phyloP scores from a whole-genome alignment of 2,797 vertebrate species.

The Oryzias dopingdopingensis region DNA sequence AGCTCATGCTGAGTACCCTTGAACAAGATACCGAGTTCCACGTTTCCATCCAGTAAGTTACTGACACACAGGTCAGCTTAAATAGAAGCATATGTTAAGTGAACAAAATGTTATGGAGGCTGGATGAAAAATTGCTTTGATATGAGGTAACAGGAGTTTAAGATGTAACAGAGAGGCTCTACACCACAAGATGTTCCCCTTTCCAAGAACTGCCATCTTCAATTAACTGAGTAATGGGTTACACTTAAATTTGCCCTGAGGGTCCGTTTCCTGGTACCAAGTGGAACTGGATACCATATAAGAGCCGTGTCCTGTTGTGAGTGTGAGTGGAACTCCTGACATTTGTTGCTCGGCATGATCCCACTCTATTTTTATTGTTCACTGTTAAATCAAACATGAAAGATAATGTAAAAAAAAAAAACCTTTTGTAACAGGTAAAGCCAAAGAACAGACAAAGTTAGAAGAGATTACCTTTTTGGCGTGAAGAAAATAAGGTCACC shows the following conservation, averaged over 20 bases:
- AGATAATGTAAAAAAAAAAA: constrained; percentile 37
- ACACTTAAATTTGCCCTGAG: constrained; percentile 34
- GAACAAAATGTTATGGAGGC: not conserved
- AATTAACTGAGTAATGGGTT: constrained; percentile 45
- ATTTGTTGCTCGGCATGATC: constrained; percentile 38
- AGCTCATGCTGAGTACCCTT: not conserved
- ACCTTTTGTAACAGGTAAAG: constrained; percentile 31
- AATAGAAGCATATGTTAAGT: not conserved
- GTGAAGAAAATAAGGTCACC: constrained; percentile 15
- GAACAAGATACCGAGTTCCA: too few species aligned
- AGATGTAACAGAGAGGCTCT: constrained; percentile 30
- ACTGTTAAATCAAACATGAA: constrained; percentile 44
- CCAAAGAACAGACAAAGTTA: constrained; percentile 39
- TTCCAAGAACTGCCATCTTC: constrained; percentile 52
- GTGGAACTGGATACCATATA: constrained; percentile 29
- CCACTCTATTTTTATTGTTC: constrained; percentile 39
- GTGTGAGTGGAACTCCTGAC: constrained; percentile 21
- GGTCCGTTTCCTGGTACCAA: constrained; percentile 20
- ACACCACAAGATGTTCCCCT: constrained; percentile 40
- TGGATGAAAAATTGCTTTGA: constrained; percentile 26
- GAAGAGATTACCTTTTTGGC: constrained; percentile 30
- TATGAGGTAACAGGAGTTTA: constrained; percentile 39
- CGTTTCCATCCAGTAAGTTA: too few species aligned
- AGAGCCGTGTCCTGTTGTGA: constrained; percentile 34
- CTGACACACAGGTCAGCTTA: too few species aligned